These are phyloP conservation scores for Malurus alboscapulatus DNA, from an alignment of 2,113 vertebrate species.

Conservation along the genomic window DNA sequence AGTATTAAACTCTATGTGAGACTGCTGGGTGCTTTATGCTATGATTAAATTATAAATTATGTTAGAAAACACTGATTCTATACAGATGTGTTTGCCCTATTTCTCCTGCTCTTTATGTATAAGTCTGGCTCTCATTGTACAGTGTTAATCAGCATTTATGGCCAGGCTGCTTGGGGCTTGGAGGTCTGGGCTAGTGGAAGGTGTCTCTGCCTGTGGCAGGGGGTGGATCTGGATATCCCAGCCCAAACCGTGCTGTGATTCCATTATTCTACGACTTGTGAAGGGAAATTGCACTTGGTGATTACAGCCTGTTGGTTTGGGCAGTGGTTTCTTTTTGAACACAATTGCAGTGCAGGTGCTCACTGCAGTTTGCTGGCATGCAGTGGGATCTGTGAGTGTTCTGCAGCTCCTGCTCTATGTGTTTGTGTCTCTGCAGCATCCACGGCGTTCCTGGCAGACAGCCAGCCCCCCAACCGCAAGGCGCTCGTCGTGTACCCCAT, in stretches of 20 bases:
- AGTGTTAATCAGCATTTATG: not conserved
- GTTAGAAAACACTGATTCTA: not conserved
- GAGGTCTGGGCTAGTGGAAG: not conserved
- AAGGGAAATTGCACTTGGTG: too few relatives aligned
- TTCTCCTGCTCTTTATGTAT: not conserved
- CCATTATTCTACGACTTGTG: not conserved
- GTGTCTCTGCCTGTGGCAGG: not conserved
- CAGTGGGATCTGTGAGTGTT: not conserved
- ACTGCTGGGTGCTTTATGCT: not conserved
- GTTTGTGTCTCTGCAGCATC: constrained; percentile 77
- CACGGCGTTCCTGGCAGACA: constrained; percentile 92
- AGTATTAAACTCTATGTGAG: not conserved
- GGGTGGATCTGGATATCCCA: not conserved
- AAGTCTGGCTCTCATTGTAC: not conserved
- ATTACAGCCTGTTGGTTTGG: accelerated
- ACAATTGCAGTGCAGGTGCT: not conserved
- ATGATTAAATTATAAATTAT: not conserved
- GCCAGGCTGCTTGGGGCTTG: not conserved
- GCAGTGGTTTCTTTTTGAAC: not conserved
- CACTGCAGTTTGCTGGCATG: not conserved
- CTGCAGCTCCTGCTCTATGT: not conserved
- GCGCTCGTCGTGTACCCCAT: constrained; percentile 93
- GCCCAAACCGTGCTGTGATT: not conserved
- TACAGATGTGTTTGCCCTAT: not conserved
- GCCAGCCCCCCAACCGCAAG: constrained; percentile 91